These are phyloP conservation scores for Drosophila kuntzei DNA, from an alignment of 2,888 invertebrate genomes.

Conservation along the genomic window DNA sequence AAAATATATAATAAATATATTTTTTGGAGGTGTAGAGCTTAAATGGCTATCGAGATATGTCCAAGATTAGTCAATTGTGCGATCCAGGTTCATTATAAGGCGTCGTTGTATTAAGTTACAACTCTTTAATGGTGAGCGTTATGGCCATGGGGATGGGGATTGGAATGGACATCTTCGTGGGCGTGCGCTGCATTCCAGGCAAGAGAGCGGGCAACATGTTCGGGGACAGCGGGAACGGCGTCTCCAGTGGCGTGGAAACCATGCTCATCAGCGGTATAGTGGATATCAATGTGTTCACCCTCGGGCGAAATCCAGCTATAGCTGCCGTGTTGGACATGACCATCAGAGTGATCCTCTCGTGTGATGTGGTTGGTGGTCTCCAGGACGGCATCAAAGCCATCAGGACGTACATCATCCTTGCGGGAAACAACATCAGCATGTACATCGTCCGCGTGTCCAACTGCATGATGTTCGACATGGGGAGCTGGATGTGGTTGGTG, in stretches of 20 bases:
- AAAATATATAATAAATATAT: too few species aligned
- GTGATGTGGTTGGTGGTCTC: constrained; percentile 73
- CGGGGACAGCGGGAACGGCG: constrained; percentile 37
- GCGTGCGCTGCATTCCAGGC: constrained; percentile 34
- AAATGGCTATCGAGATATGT: constrained; percentile 32
- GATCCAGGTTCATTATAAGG: constrained; percentile 29
- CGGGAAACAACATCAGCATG: constrained; percentile 38
- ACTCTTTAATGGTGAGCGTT: constrained; percentile 36
- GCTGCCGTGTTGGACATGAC: constrained; percentile 78
- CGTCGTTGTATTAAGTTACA: neutral
- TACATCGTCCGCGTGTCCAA: constrained; percentile 20
- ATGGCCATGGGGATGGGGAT: constrained; percentile 3
- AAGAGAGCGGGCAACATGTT: constrained; percentile 26
- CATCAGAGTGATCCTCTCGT: constrained; percentile 66
- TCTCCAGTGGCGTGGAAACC: constrained; percentile 73
- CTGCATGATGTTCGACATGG: constrained; percentile 19
- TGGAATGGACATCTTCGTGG: constrained; percentile 19
- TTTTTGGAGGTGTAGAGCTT: constrained; percentile 33
- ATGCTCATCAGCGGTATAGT: constrained; percentile 80
- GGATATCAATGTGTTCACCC: constrained; percentile 71
- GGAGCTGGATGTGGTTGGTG: constrained; percentile 35
- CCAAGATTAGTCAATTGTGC: constrained; percentile 37
- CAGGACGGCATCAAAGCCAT: constrained; percentile 75
- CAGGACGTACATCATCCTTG: constrained; percentile 65
- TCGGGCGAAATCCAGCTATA: constrained; percentile 78